Evolutionary conservation across 2,888 invertebrate species (phyloP).

Genomic region (Luffia ferchaultella): DNA sequence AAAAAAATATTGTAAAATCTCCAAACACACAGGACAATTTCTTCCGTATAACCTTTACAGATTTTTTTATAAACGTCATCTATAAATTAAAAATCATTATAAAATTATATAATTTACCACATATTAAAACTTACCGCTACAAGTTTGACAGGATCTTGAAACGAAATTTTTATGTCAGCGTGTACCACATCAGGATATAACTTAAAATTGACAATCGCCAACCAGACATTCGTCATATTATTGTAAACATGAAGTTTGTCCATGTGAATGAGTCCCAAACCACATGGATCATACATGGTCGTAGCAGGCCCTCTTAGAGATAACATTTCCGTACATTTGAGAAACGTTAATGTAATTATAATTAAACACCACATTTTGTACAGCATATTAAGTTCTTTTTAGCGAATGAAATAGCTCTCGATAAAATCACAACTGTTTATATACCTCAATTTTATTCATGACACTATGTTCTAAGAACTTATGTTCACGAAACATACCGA

Average conservation of each 20-base stretch:
- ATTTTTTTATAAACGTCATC: no score
- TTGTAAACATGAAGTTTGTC: conserved; percentile 24
- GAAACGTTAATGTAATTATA: neutral
- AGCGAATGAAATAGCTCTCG: neutral
- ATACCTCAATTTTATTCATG: neutral
- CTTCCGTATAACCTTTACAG: no score
- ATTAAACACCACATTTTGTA: neutral
- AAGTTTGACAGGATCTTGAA: conserved; percentile 30
- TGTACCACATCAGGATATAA: conserved; percentile 28
- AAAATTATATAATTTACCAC: no score
- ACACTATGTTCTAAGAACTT: neutral
- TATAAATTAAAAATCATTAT: no score
- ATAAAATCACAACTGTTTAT: neutral
- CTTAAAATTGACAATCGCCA: conserved; percentile 33
- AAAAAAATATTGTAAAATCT: no score
- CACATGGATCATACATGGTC: conserved; percentile 47
- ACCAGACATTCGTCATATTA: conserved; percentile 29
- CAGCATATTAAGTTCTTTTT: neutral
- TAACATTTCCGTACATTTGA: conserved; percentile 18
- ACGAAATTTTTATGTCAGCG: conserved; percentile 30
- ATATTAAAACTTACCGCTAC: conserved; percentile 35
- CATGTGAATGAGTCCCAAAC: conserved; percentile 42
- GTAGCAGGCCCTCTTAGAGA: conserved; percentile 34
- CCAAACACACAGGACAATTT: no score
- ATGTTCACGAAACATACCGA: neutral